These are phyloP conservation scores for Rhagophthalmus giganteus DNA, from an alignment of 2,888 invertebrate species.

Conservation along the genomic window DNA sequence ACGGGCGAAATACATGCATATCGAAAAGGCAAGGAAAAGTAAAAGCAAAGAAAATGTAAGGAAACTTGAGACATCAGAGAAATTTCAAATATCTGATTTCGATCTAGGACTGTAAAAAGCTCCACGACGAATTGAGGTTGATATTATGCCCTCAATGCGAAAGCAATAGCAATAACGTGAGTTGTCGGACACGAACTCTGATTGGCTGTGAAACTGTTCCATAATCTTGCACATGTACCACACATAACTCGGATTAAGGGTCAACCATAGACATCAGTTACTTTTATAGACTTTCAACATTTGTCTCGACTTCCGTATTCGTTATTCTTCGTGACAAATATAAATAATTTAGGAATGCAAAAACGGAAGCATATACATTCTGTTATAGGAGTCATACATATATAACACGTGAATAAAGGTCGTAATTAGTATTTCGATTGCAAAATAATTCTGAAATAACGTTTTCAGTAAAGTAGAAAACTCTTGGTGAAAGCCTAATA, in stretches of 20 bases:
- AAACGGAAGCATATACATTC: constrained; percentile 1
- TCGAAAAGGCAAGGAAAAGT: too few species aligned
- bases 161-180: constrained; percentile 36
- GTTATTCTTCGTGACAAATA: constrained; percentile 8
- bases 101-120: constrained; percentile 38
- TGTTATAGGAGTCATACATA: too few species aligned
- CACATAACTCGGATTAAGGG: constrained; percentile 21
- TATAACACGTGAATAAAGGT: too few species aligned
- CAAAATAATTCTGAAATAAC: too few species aligned
- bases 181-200: constrained; percentile 37
- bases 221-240: constrained; percentile 22
- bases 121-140: constrained; percentile 34
- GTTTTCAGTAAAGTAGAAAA: too few species aligned
- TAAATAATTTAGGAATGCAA: constrained; percentile 9
- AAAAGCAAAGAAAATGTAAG: too few species aligned
- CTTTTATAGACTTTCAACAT: constrained; percentile 12
- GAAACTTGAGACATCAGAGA: constrained; percentile 20
- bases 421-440: too few species aligned
- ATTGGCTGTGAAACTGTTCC: constrained; percentile 36
- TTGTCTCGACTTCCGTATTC: constrained; percentile 4
- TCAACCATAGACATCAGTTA: constrained; percentile 10
- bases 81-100: constrained; percentile 42
- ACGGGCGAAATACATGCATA: too few species aligned
- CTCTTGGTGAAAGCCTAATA: too few species aligned
- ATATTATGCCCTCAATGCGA: constrained; percentile 30